Percentiles rank a stretch among this genome's conserved stretches.
Evolutionary conservation across 2,888 invertebrate species (phyloP).

Genomic region (Limenitis camilla): DNA sequence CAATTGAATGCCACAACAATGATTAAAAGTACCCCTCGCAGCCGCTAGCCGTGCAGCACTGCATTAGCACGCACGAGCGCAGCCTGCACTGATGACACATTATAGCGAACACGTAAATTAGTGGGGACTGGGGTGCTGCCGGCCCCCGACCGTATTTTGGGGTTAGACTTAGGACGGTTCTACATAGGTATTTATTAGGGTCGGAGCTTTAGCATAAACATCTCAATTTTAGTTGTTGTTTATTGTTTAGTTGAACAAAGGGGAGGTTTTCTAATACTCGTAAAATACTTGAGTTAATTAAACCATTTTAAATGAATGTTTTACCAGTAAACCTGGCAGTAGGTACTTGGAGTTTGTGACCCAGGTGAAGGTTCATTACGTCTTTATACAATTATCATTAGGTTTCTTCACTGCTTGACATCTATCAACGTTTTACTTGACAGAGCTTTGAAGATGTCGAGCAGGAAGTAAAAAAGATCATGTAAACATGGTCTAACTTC

Average conservation of each 20-base stretch:
- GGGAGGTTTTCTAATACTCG: background rate
- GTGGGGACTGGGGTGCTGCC: slow-evolving; percentile 15
- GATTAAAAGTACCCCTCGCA: slow-evolving; percentile 14
- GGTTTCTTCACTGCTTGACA: no score
- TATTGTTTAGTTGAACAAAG: no score
- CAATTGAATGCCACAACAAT: slow-evolving; percentile 21
- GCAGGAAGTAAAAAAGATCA: background rate
- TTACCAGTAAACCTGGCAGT: no score
- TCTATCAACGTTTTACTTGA: no score
- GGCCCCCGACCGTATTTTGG: slow-evolving; percentile 16
- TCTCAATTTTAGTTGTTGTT: background rate
- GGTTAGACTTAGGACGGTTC: slow-evolving; percentile 9
- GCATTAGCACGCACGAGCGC: slow-evolving; percentile 15
- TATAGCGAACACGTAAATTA: slow-evolving; percentile 20
- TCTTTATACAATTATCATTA: no score
- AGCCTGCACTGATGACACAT: slow-evolving; percentile 20
- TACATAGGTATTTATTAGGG: slow-evolving; percentile 7
- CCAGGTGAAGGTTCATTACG: no score
- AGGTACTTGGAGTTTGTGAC: no score
- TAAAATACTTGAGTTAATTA: no score
- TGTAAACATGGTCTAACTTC: slow-evolving; percentile 2
- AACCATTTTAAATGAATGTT: no score
- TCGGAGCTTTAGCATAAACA: background rate
- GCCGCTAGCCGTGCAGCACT: slow-evolving; percentile 3
- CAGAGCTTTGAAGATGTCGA: no score